Conservation (phyloP, 2,888 invertebrate species). For the Scaptomyza cyrtandrae region DNA sequence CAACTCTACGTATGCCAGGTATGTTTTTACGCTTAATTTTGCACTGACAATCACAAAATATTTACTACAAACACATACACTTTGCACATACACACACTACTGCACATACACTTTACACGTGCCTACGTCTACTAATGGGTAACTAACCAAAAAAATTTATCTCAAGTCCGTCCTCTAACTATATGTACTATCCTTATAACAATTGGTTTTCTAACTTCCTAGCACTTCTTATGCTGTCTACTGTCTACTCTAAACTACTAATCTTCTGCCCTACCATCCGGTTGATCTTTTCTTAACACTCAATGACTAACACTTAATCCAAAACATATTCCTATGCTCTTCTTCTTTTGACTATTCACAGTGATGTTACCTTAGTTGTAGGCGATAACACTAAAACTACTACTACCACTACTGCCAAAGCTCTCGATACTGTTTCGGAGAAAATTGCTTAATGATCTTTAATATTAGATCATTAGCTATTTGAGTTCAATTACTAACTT, state of each 20-base stretch:
- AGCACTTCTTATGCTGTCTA: slow-evolving; percentile 33
- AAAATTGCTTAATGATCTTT: slow-evolving; percentile 69
- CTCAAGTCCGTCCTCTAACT: slow-evolving; percentile 15
- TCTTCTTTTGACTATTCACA: slow-evolving; percentile 73
- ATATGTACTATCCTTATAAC: slow-evolving; percentile 30
- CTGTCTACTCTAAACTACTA: slow-evolving; percentile 14
- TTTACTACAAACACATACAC: slow-evolving; percentile 9
- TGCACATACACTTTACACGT: slow-evolving; percentile 33
- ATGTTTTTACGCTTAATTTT: slow-evolving; percentile 69
- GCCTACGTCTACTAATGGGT: slow-evolving; percentile 17
- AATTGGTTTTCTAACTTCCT: slow-evolving; percentile 35
- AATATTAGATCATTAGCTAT: slow-evolving; percentile 16
- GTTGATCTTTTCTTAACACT: slow-evolving; percentile 38
- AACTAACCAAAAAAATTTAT: slow-evolving; percentile 31
- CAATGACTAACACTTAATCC: slow-evolving; percentile 56
- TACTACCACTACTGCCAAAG: slow-evolving; percentile 62
- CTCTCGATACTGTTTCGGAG: slow-evolving; percentile 78
- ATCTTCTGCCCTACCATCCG: slow-evolving; percentile 37
- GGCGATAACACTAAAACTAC: slow-evolving; percentile 61
- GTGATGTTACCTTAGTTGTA: slow-evolving; percentile 77
- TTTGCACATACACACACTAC: slow-evolving; percentile 18
- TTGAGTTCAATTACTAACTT: slow-evolving; percentile 21
- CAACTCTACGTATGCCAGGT: slow-evolving; percentile 87
- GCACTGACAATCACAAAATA: slow-evolving; percentile 16
- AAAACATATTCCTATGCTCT: slow-evolving; percentile 58